Base-by-base conservation (phyloP, 2,797 vertebrate genomes). In the Onychomys arenicola region DNA sequence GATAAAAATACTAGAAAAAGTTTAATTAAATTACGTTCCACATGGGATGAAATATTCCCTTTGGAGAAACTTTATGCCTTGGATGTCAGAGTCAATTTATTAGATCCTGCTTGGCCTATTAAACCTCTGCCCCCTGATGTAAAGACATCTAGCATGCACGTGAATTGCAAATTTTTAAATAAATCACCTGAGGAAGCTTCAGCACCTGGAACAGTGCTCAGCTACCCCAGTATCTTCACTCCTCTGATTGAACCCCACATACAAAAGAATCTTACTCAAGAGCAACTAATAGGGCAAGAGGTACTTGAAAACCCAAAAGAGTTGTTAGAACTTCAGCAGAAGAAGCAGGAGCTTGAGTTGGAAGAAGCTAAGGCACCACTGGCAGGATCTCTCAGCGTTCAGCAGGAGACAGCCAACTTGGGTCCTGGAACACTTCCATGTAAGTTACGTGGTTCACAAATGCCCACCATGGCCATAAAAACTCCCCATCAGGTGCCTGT, bases 11-110 rank as follows among this genome's bases (percentile, higher is more conserved):
- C 99, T 98, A 99, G 99, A 98, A 99, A 99, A 99, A 99, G 99
- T 99, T 99, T 99, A 98, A 99, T 99, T 99, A 99, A 99, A 98
- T 99, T 99, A 96, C 99, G 99, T 90, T 99, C 99, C n/a, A 99
- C 99, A 55, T 99, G 99, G 99, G 99, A 99, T 97, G 99, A 99
- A 19, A 99, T 99, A 98, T 99, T 99, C 97, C 99, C 99, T 43
- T 99, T 99, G 98, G 99, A 99, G 99, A 99, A 99, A 98, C 99
- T 99, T 27, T 99, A 99, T 97, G 99, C 99, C 75, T 98, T 99
- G 97, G 99, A 99, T 97, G 99, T 99, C 89, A 99, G 99, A 98
- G 99, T 99, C 98, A 99, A 99, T 98, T 99, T 99, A 2, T 81
- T 99, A 99, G 99, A 99, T 99, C 99, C 99, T 97, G 99, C 99